Percentiles rank a stretch among this genome's conserved stretches.
phyloP scores from a whole-genome alignment of 1,140 invertebrate species.

The Caenorhabditis inopinata region DNA sequence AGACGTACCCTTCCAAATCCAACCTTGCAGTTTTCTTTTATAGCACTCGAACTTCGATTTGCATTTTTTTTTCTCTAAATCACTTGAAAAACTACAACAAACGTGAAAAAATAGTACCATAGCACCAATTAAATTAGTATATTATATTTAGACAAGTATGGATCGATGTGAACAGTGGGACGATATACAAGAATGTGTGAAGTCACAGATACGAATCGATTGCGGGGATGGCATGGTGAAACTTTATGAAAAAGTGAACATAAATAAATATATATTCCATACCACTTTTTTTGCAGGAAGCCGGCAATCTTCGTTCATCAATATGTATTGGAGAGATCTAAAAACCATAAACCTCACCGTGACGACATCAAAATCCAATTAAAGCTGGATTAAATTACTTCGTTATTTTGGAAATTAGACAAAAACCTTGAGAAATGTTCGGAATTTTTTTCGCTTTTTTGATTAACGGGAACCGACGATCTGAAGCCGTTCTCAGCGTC shows the following conservation, averaged over 20 bases:
- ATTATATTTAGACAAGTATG: background rate
- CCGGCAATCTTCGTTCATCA: conserved; percentile 9
- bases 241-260: background rate
- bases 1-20: too few species aligned
- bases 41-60: too few species aligned
- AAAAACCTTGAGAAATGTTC: background rate
- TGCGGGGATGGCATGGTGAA: background rate
- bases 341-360: background rate
- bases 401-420: background rate
- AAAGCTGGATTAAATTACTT: conserved; percentile 20
- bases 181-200: background rate
- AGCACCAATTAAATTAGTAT: too few species aligned
- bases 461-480: background rate
- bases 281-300: conserved; percentile 7
- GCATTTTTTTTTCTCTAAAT: too few species aligned
- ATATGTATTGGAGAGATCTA: background rate
- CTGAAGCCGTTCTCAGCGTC: background rate
- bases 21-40: too few species aligned
- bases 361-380: background rate
- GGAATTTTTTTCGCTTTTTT: background rate
- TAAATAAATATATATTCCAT: too few species aligned
- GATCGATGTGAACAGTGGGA: background rate
- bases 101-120: too few species aligned
- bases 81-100: too few species aligned
- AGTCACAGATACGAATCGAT: background rate